Base-by-base conservation (phyloP, 2,888 invertebrate genomes). In the Chamaedrilus cognettii region DNA sequence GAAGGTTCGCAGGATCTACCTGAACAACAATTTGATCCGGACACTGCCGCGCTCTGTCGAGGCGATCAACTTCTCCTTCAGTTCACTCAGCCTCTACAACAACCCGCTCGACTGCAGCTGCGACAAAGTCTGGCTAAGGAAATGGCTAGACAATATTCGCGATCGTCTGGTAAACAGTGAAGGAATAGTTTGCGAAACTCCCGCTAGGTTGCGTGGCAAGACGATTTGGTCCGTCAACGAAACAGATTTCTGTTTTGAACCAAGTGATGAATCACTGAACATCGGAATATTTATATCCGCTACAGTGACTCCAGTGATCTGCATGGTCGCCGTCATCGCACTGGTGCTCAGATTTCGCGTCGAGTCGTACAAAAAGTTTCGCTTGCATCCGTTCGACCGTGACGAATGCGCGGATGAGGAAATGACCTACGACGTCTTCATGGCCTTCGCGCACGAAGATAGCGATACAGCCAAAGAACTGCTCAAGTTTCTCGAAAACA, bases 331-430 rank as follows among this genome's bases (percentile, higher is more conserved):
- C 42, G 19, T 19, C 11, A 15, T 42, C 42, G 42, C 42, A 42
- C 42, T 42, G 11, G 15, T 52, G 7, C 26, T 23, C 19, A 7
- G 55, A 5, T 52, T 19, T 23, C 11, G 55, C 11, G 28, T 52
- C 11, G 15, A 7, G 28, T 23, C 26, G 19, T 52, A 23, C 26
- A 23, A 11, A 7, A 15, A 26, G 19, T 19, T 52, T 23, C 11
- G 26, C 15, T 52, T 52, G 5, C 55, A 52, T 52, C 55, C 55
- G 7, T 52, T 52, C 26, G 55, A 52, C 26, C 11, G 55, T 7
- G 55, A 52, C 55, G 55, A 52, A 52, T 52, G 55, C 55, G 26
- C 7, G 7, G 55, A 26, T 19, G 55, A 52, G 26, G 5, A 52
- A 7, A 23, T 26, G 28, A 11, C 11, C 7, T 52, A 23, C 55